Evolutionary conservation across 64 coral and sea anemone species (phyloP).

Genomic region (Stichodactyla mertensii): DNA sequence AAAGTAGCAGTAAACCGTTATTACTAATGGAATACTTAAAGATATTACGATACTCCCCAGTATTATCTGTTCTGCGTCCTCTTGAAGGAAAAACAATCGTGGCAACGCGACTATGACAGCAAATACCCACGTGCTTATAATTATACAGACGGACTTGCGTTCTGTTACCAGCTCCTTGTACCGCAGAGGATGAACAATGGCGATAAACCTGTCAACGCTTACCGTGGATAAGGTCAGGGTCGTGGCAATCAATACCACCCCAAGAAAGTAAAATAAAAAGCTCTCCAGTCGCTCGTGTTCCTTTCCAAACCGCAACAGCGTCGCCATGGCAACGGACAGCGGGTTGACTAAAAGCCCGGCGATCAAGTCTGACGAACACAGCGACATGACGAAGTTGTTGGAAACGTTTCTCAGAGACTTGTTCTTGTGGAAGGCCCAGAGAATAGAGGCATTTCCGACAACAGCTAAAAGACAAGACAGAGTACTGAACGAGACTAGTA

Average conservation of each 20-base stretch:
- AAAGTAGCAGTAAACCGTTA: background rate
- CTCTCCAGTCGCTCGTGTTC: background rate
- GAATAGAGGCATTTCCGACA: background rate
- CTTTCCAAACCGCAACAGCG: background rate
- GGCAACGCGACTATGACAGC: background rate
- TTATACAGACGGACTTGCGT: background rate
- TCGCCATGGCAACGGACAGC: background rate
- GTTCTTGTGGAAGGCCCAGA: slow-evolving; percentile 20
- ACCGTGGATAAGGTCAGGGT: slow-evolving; percentile 15
- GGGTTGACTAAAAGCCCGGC: slow-evolving; percentile 14
- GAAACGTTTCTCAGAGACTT: slow-evolving; percentile 7
- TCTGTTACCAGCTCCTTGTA: slow-evolving; percentile 18
- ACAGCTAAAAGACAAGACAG: background rate
- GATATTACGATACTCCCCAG: background rate
- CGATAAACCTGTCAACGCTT: slow-evolving; percentile 16
- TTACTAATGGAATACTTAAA: background rate
- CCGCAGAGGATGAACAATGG: slow-evolving; percentile 12
- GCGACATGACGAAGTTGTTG: slow-evolving; percentile 16
- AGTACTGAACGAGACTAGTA: background rate
- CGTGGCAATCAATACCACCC: background rate
- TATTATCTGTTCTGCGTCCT: background rate
- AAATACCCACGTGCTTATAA: background rate
- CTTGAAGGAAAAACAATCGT: background rate
- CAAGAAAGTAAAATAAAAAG: background rate
- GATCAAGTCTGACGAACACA: background rate